phyloP scores from a whole-genome alignment of 2,797 vertebrate genomes.

The Parauchenoglanis ngamensis region DNA sequence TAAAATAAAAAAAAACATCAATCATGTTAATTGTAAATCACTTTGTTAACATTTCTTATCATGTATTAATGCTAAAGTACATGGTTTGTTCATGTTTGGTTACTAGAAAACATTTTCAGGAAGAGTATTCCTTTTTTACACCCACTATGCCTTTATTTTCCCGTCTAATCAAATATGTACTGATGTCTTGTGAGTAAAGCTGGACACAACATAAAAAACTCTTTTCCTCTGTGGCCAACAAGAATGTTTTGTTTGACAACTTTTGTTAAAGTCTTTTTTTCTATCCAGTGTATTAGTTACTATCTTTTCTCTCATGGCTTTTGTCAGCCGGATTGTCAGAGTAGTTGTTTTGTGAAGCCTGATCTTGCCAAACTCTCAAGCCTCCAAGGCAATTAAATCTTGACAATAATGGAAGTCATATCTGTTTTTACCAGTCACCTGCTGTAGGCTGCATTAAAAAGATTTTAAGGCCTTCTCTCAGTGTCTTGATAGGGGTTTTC shows the following conservation, averaged over 20 bases:
- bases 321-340: slow-evolving; percentile 3
- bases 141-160: neutral
- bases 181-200: neutral
- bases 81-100: neutral
- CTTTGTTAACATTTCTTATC: neutral
- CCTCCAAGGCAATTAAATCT: slow-evolving; percentile 19
- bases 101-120: neutral
- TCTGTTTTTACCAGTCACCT: neutral
- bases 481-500: slow-evolving; percentile 1
- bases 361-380: neutral
- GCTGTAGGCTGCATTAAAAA: neutral
- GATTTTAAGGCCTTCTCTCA: slow-evolving; percentile 2
- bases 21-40: neutral
- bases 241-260: neutral
- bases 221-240: neutral
- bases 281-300: neutral
- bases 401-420: neutral
- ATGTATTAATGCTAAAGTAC: neutral
- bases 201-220: neutral
- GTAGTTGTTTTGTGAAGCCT: slow-evolving; percentile 10
- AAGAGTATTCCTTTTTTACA: neutral
- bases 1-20: neutral
- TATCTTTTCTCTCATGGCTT: slow-evolving; percentile 13
- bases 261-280: slow-evolving; percentile 2
- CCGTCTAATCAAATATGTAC: neutral